Base-by-base conservation (phyloP, 2,888 invertebrate species). In the Nemotelus pantherinus region DNA sequence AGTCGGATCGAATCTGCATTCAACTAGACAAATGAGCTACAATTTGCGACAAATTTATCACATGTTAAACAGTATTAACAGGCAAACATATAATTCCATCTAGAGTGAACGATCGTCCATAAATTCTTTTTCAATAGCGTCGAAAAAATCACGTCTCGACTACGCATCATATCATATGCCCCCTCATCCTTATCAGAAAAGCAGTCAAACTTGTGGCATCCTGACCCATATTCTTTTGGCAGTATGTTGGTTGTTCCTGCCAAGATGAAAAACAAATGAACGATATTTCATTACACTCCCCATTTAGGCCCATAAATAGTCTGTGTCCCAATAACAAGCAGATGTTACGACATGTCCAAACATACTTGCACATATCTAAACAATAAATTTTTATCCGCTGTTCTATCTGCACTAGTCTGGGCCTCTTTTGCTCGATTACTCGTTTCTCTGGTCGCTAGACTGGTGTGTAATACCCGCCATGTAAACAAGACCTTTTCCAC, bases 321-420 rank as follows among this genome's bases (percentile, higher is more conserved):
- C 41, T 43, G 43, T 43, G 63, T 63, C 63, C 43, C 63, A 63
- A 63, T 63, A 63, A 63, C 63, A 63, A 63, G 63, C 63, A 63
- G 63, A 63, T 63, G 63, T 63, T 63, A 41, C 43, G 43, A 25
- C 25, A 25, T 25, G 25, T 25, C 25, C 25, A 25, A 25, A 25
- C 25, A 25, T 25, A 25, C 25, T 25, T 25, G 63, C 63, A 41
- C 63, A 43, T 63, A 63, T 63, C 63, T 39, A 63, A 63, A 63
- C 63, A 63, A 63, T 63, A 63, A 63, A 63, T 63, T 63, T 63
- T 63, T 63, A 63, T 63, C 43, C 63, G 39, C 43, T 43, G 63
- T 63, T 25, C 25, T 25, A 25, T 25, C 25, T 25, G 25, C 25
- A 25, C 25, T 25, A 25, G 25, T 25, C 25, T 25, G 25, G 25